These are phyloP conservation scores for Parelbella ahira DNA, from an alignment of 2,888 invertebrate species.

Conservation along the genomic window DNA sequence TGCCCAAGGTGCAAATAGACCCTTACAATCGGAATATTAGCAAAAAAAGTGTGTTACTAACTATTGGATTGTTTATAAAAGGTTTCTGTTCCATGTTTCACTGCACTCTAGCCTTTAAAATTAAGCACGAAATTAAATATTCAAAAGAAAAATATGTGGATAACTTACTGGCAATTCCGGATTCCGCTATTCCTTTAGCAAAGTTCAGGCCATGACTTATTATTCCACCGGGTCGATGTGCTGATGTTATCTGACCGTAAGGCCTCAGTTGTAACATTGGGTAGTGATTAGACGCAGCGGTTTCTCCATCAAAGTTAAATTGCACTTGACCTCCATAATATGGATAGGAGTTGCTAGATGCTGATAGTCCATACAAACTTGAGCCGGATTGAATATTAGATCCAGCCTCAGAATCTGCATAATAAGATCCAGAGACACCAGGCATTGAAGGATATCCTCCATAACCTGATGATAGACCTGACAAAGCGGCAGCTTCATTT, in stretches of 20 bases:
- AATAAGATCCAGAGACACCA: conserved; percentile 1
- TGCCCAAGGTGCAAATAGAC: no score
- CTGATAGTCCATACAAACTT: neutral
- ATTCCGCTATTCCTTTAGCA: conserved; percentile 25
- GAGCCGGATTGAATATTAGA: conserved; percentile 17
- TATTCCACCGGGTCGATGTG: conserved; percentile 24
- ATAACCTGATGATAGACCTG: neutral
- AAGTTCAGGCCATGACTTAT: conserved; percentile 17
- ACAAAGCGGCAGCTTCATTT: neutral
- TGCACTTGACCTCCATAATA: conserved; percentile 22
- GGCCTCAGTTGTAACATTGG: conserved; percentile 32
- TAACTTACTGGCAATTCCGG: conserved; percentile 20
- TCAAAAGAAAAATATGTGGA: no score
- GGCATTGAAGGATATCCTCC: neutral
- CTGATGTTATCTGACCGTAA: conserved; percentile 13
- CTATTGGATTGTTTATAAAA: no score
- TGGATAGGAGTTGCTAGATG: conserved; percentile 18
- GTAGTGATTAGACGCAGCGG: no score
- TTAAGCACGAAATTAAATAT: no score
- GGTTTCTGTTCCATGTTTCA: no score
- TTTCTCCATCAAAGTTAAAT: no score
- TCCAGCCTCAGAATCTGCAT: conserved; percentile 1
- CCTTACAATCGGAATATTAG: no score
- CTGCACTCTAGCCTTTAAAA: no score
- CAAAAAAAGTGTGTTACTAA: no score